Conservation (phyloP, 2,888 invertebrate species). For the Alviniconcha strummeri region DNA sequence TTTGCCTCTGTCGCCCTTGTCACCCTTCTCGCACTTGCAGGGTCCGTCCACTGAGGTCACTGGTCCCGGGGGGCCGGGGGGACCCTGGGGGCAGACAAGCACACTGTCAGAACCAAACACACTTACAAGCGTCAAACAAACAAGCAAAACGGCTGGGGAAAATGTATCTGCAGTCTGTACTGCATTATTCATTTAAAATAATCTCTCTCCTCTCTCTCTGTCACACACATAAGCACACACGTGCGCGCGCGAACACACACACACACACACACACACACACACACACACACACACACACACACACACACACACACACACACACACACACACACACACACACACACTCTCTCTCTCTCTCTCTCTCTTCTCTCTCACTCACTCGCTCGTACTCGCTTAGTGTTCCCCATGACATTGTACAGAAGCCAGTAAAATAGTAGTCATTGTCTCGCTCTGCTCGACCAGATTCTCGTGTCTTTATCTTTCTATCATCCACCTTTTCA, state of each 20-base stretch:
- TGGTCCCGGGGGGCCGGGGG: slow-evolving; percentile 82
- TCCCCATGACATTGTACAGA: no score
- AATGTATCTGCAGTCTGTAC: not conserved
- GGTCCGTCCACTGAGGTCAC: slow-evolving; percentile 50
- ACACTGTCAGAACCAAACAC: not conserved
- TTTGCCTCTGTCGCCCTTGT: slow-evolving; percentile 92
- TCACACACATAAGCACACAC: slow-evolving; percentile 10
- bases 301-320: no score
- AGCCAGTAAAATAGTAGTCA: no score
- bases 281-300: not conserved
- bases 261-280: not conserved
- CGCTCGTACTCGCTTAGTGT: no score
- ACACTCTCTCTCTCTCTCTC: not conserved
- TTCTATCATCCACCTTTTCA: no score
- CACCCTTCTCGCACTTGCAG: slow-evolving; percentile 84
- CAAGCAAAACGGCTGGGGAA: not conserved
- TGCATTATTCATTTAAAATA: not conserved
- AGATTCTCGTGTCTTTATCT: no score
- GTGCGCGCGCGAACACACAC: not conserved
- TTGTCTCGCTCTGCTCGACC: no score
- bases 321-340: not conserved
- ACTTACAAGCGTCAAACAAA: not conserved
- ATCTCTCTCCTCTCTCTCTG: not conserved
- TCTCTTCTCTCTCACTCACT: not conserved
- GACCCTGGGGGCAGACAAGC: slow-evolving; percentile 67